phyloP scores from a whole-genome alignment of 2,888 invertebrate species.

The Rhagium mordax region DNA sequence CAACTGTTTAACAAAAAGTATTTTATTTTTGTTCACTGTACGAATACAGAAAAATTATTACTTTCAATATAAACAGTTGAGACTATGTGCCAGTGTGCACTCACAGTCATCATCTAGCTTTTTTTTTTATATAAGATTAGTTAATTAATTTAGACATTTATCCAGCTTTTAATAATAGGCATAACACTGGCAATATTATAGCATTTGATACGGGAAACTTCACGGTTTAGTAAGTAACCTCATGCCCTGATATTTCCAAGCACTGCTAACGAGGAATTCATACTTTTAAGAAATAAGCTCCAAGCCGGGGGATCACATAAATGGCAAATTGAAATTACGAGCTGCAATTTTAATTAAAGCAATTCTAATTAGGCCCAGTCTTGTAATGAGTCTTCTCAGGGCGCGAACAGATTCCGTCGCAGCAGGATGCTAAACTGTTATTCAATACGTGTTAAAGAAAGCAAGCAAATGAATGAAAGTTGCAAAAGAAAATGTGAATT shows the following conservation, averaged over 20 bases:
- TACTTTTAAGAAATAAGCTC: neutral
- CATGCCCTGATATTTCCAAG: conserved; percentile 1
- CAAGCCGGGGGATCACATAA: neutral
- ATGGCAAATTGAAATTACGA: conserved; percentile 20
- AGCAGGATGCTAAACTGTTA: conserved; percentile 1
- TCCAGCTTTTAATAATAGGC: neutral
- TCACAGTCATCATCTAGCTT: no score
- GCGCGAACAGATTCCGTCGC: conserved; percentile 2
- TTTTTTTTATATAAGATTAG: no score
- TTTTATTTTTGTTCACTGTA: no score
- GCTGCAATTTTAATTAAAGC: conserved; percentile 20
- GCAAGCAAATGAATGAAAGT: neutral
- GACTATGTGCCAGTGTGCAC: no score
- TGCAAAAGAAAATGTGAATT: neutral
- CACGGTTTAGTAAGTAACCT: conserved; percentile 22
- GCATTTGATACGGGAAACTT: neutral
- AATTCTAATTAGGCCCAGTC: conserved; percentile 10
- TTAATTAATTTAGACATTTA: no score
- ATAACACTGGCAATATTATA: neutral
- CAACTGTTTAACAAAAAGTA: no score
- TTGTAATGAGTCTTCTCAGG: conserved; percentile 3
- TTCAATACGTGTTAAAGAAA: neutral
- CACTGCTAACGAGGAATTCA: conserved; percentile 13
- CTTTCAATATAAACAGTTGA: no score
- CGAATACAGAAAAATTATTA: no score